Conservation (phyloP, 2,797 vertebrate species). For the Etheostoma perlongum region DNA sequence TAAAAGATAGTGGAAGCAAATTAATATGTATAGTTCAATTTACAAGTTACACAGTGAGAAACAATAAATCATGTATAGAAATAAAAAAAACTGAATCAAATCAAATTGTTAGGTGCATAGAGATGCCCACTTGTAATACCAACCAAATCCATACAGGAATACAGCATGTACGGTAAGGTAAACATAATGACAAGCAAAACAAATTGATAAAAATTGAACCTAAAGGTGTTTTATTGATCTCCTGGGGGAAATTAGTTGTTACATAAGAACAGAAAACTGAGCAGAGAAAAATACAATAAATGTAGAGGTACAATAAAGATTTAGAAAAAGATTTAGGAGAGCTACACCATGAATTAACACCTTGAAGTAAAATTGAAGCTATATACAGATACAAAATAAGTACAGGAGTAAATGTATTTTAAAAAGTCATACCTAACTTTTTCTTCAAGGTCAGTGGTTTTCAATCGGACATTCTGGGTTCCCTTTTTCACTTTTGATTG, state of each 20-base stretch:
- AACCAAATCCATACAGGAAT: background rate
- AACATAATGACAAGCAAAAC: background rate
- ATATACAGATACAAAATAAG: background rate
- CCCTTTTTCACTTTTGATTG: background rate
- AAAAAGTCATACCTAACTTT: background rate
- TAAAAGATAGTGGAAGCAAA: no score
- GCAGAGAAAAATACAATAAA: conserved; percentile 24
- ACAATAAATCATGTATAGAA: background rate
- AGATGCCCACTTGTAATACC: no score
- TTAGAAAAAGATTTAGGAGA: background rate
- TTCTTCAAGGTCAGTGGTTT: background rate
- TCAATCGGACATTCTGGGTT: background rate
- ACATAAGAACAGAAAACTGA: background rate
- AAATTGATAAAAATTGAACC: background rate
- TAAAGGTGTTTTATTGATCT: conserved; percentile 15
- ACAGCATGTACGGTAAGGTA: background rate
- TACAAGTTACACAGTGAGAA: background rate
- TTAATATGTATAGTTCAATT: background rate
- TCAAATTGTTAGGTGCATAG: no score
- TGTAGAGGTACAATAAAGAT: background rate
- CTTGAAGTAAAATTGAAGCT: background rate
- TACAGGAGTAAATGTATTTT: background rate
- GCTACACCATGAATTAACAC: background rate
- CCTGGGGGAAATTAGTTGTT: background rate
- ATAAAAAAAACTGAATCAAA: background rate